Evolutionary conservation across 2,113 vertebrate genomes (phyloP).

Genomic region (Calyptommatus sinebrachiatus): DNA sequence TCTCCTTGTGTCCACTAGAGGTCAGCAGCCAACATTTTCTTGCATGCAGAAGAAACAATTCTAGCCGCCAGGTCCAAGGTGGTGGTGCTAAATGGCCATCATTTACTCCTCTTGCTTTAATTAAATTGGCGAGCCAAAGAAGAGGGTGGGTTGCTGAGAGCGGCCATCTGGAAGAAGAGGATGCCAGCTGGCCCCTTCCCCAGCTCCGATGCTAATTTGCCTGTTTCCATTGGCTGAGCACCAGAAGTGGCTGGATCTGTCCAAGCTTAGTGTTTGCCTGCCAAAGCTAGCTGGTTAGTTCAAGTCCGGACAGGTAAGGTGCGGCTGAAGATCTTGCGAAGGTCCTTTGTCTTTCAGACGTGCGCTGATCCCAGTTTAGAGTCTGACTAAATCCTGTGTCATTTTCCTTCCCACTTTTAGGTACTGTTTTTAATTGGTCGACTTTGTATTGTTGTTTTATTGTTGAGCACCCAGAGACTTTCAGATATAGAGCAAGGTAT

Average conservation of each 20-base stretch:
- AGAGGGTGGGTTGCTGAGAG: neutral
- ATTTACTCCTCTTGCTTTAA: neutral
- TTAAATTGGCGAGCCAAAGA: neutral
- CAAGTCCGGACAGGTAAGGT: neutral
- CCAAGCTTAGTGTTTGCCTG: neutral
- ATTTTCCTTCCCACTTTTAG: too few species aligned
- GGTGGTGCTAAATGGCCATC: neutral
- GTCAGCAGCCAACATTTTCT: neutral
- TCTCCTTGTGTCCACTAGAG: neutral
- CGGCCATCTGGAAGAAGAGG: conserved; percentile 5
- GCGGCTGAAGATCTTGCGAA: too few species aligned
- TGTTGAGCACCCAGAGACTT: too few species aligned
- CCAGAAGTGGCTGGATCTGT: neutral
- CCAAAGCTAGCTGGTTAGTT: neutral
- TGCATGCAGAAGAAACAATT: neutral
- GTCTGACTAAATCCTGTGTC: too few species aligned
- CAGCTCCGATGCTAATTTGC: neutral
- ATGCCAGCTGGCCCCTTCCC: conserved; percentile 15
- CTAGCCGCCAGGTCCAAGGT: neutral
- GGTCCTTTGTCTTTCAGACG: neutral
- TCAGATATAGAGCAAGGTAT: too few species aligned
- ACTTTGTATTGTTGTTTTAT: too few species aligned
- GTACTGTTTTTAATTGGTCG: too few species aligned
- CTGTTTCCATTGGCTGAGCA: neutral
- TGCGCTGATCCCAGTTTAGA: too few species aligned